Percentiles rank a stretch among this genome's conserved stretches.
Evolutionary conservation across 1,140 invertebrate species (phyloP).

Genomic region (Brachystomella parvula): DNA sequence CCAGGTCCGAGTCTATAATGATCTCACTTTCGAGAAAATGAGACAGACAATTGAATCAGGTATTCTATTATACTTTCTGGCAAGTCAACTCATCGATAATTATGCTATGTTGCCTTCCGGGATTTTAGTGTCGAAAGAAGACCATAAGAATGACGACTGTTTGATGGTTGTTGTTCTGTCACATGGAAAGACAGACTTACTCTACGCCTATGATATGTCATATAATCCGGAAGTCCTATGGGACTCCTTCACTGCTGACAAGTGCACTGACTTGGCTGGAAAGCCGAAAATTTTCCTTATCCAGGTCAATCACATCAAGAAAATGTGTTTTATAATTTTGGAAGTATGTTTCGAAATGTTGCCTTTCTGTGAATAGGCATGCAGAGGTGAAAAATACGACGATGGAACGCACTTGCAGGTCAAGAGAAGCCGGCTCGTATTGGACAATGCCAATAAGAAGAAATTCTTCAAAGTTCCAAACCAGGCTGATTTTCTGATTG

Average conservation of each 20-base stretch:
- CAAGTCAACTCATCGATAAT: neutral
- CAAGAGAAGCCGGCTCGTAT: constrained; percentile 32
- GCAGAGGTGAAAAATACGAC: constrained; percentile 84
- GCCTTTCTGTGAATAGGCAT: constrained; percentile 55
- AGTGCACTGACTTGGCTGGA: constrained; percentile 76
- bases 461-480: constrained; percentile 48
- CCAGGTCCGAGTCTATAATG: constrained; percentile 57
- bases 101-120: neutral
- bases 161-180: constrained; percentile 71
- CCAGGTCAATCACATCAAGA: constrained; percentile 47
- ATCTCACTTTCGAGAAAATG: constrained; percentile 46
- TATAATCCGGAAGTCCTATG: constrained; percentile 76
- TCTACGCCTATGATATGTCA: constrained; percentile 76
- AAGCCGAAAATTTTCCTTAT: constrained; percentile 91
- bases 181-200: constrained; percentile 77
- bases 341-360: neutral
- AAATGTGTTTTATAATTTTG: neutral
- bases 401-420: constrained; percentile 44
- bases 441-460: neutral
- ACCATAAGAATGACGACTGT: constrained; percentile 71
- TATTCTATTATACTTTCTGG: neutral
- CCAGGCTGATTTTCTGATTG: constrained; percentile 54
- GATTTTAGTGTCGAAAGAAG: constrained; percentile 53
- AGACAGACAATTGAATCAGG: constrained; percentile 12
- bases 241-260: constrained; percentile 74